phyloP scores from a whole-genome alignment of 2,797 vertebrate species.

The Hydrocynus forskahlii region DNA sequence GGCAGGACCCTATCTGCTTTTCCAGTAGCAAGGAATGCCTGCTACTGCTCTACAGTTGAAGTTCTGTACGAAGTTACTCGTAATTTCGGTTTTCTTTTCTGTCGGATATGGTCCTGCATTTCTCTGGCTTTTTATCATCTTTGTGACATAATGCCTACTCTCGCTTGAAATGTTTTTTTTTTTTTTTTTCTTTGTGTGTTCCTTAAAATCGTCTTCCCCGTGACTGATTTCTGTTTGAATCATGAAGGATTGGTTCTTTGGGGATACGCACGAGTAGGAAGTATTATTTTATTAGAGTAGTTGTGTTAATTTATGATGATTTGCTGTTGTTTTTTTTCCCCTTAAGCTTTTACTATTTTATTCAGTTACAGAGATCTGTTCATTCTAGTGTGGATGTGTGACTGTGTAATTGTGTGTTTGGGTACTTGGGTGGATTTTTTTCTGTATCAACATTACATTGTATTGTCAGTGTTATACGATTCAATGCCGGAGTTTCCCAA shows the following conservation, averaged over 20 bases:
- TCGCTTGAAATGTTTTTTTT: slow-evolving; percentile 51
- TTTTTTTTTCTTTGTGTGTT: slow-evolving; percentile 11
- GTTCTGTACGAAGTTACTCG: background rate
- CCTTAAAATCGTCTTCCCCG: slow-evolving; percentile 33
- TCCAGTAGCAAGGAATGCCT: background rate
- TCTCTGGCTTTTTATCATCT: slow-evolving; percentile 47
- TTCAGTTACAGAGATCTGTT: slow-evolving; percentile 33
- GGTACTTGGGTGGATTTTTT: slow-evolving; percentile 63
- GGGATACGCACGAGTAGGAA: slow-evolving; percentile 72
- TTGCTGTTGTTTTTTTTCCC: slow-evolving; percentile 57
- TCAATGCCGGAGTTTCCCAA: slow-evolving; percentile 25
- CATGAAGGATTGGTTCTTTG: slow-evolving; percentile 61
- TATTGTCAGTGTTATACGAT: slow-evolving; percentile 46
- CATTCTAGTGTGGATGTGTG: slow-evolving; percentile 33
- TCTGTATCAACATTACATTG: slow-evolving; percentile 62
- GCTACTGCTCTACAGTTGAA: background rate
- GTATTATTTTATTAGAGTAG: slow-evolving; percentile 67
- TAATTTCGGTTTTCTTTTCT: background rate
- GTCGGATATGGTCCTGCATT: slow-evolving; percentile 6
- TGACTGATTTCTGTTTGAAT: slow-evolving; percentile 50
- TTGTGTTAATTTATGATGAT: slow-evolving; percentile 56
- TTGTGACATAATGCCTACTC: slow-evolving; percentile 54
- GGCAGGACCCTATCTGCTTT: slow-evolving; percentile 44
- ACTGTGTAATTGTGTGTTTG: slow-evolving; percentile 71
- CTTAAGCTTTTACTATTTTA: slow-evolving; percentile 28